Conservation (phyloP, 2,113 vertebrate species). For the Pollimyrus isidori region DNA sequence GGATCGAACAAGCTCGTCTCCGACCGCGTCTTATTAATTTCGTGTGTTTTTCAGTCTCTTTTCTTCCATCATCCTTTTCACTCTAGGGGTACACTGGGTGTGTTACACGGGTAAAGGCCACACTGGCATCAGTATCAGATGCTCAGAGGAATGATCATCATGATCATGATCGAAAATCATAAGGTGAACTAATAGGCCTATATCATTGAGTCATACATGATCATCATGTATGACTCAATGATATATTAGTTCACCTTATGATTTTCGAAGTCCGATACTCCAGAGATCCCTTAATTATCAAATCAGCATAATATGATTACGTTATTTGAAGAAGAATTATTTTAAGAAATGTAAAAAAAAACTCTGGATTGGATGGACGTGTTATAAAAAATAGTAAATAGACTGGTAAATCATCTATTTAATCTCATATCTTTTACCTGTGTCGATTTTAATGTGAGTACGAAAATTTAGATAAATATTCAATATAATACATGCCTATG, state of each 20-base stretch:
- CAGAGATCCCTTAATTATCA: constrained; percentile 19
- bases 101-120: neutral
- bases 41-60: neutral
- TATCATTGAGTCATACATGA: too few species aligned
- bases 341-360: neutral
- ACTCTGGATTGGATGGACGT: neutral
- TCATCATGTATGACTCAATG: constrained; percentile 3
- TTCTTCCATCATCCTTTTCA: neutral
- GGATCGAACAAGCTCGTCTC: neutral
- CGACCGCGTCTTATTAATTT: neutral
- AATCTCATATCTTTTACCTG: neutral
- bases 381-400: neutral
- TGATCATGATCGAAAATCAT: too few species aligned
- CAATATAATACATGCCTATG: neutral
- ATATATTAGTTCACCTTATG: neutral
- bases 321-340: neutral
- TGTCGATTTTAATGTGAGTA: neutral
- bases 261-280: constrained; percentile 28
- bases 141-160: neutral
- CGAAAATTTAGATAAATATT: neutral
- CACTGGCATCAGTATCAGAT: neutral
- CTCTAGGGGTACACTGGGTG: neutral
- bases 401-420: neutral
- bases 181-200: too few species aligned
- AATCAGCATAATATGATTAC: neutral